A percentile compares a stretch with the other conserved stretches of the same genome.
Conservation (phyloP, 2,113 vertebrate species). For the Hydrochoerus hydrochaeris region DNA sequence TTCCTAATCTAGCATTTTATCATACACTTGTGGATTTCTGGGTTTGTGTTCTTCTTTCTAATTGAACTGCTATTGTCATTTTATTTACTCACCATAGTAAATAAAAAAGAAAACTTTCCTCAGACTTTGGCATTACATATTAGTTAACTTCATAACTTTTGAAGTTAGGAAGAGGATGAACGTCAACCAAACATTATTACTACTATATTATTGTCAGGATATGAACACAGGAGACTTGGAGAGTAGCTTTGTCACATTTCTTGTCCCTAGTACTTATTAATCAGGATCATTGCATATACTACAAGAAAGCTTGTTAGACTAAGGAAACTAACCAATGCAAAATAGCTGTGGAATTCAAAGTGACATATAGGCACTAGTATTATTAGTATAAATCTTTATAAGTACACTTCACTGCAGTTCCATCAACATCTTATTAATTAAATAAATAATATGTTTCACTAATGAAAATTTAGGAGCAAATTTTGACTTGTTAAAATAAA, state of each 20-base stretch:
- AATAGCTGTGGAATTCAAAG: constrained; percentile 32
- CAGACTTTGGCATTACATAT: not conserved
- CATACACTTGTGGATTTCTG: not conserved
- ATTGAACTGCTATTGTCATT: constrained; percentile 8
- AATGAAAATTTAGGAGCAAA: constrained; percentile 11
- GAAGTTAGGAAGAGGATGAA: not conserved
- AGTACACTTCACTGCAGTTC: not conserved
- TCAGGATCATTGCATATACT: not conserved
- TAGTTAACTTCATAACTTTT: not conserved
- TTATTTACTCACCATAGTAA: not conserved
- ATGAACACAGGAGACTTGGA: not conserved
- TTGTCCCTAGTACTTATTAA: not conserved
- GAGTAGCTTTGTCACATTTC: not conserved
- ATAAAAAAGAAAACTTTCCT: not conserved
- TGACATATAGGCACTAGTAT: not conserved
- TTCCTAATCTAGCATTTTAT: not conserved
- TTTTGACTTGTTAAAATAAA: constrained; percentile 14
- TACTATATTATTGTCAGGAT: not conserved
- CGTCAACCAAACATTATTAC: not conserved
- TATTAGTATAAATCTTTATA: constrained; percentile 48
- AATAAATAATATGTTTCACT: constrained; percentile 34
- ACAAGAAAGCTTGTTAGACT: not conserved
- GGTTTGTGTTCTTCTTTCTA: not conserved
- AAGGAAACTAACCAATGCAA: constrained; percentile 7
- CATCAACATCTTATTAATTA: constrained; percentile 50